Evolutionary conservation across 2,797 vertebrate genomes (phyloP).

Genomic region (Otus scops): DNA sequence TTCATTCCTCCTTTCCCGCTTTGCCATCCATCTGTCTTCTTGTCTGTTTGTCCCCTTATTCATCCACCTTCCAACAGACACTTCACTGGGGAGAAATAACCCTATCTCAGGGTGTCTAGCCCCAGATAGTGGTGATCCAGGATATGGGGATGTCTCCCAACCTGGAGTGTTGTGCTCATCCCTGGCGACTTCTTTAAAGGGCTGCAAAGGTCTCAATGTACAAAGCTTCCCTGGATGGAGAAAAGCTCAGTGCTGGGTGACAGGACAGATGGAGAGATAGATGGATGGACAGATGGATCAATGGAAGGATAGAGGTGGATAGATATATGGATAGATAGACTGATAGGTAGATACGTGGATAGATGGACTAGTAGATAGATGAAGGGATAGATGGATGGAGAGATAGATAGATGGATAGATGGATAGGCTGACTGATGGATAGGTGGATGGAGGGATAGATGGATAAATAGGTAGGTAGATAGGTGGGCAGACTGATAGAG

Average conservation of each 20-base stretch:
- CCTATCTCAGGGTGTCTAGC: fast-evolving
- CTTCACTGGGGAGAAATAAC: neutral
- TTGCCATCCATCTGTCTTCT: neutral
- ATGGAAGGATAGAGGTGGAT: neutral
- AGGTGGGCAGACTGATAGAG: neutral
- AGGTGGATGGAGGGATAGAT: neutral
- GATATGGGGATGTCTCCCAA: neutral
- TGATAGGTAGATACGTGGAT: neutral
- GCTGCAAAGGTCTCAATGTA: neutral
- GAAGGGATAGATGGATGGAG: neutral
- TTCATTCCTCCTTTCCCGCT: neutral
- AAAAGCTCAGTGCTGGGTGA: neutral
- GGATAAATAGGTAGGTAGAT: neutral
- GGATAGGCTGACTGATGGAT: neutral
- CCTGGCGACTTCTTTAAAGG: neutral
- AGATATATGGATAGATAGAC: neutral
- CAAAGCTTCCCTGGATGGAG: neutral
- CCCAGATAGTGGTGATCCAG: fast-evolving
- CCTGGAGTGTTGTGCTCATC: neutral
- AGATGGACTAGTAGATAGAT: neutral
- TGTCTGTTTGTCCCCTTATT: neutral
- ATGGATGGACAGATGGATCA: neutral
- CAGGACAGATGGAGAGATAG: neutral
- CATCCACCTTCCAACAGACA: neutral
- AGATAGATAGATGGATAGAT: neutral